A percentile compares a stretch with the other conserved stretches of the same genome.
Conservation (phyloP, 1,140 invertebrate species). For the Steinernema khuongi region DNA sequence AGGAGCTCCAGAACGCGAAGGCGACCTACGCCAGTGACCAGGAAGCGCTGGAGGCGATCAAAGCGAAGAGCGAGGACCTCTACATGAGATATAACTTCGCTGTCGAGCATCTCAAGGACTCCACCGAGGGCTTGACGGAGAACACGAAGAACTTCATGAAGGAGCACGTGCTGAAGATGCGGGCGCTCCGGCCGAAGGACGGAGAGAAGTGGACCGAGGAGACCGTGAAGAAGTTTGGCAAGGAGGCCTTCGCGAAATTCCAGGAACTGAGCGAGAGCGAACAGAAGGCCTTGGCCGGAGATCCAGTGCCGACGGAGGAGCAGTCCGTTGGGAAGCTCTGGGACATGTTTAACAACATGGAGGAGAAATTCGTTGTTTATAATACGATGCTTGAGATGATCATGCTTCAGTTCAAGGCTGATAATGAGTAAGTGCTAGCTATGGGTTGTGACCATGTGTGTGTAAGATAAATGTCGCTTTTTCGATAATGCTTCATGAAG, state of each 20-base stretch:
- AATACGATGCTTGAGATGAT: background rate
- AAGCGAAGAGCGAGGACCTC: constrained; percentile 22
- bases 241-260: constrained; percentile 1
- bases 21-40: background rate
- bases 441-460: too few species aligned
- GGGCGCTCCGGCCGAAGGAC: background rate
- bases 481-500: too few species aligned
- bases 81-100: background rate
- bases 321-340: background rate
- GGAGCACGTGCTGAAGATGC: background rate
- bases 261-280: background rate
- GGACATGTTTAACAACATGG: background rate
- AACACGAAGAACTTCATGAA: background rate
- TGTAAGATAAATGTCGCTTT: too few species aligned
- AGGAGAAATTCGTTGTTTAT: background rate
- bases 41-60: constrained; percentile 2
- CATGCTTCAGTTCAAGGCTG: background rate
- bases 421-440: too few species aligned
- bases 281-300: background rate
- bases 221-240: background rate
- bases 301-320: background rate
- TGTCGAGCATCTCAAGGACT: background rate
- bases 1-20: background rate
- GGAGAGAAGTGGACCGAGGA: background rate
- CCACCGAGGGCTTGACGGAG: background rate